These are phyloP conservation scores for Acanthosepion lycidas DNA, from an alignment of 2,888 invertebrate species.

Conservation along the genomic window DNA sequence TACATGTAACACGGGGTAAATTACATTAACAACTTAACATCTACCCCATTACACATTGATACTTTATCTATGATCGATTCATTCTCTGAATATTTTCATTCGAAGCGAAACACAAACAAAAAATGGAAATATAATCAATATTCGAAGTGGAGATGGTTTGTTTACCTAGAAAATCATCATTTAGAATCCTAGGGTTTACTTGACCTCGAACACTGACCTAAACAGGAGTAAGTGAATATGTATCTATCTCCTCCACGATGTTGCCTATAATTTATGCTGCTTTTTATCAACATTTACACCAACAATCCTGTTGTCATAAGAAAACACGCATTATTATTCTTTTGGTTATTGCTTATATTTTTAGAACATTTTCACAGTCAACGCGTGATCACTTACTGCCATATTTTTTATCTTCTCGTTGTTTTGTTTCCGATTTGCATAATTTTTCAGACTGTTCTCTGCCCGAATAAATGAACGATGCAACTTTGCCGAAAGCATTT, in stretches of 20 bases:
- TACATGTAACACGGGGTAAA: no score
- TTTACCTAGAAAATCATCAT: no score
- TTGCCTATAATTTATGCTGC: neutral
- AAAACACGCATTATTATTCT: no score
- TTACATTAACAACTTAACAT: no score
- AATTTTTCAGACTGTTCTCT: no score
- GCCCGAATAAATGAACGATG: no score
- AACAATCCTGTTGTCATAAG: neutral
- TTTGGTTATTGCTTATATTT: neutral
- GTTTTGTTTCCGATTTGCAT: neutral
- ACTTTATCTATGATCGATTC: no score
- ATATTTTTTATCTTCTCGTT: neutral
- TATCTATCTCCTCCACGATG: neutral
- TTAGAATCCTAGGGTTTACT: no score
- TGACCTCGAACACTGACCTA: neutral
- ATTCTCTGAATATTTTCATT: neutral
- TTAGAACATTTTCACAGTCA: neutral
- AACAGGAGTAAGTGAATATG: neutral
- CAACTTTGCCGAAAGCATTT: neutral
- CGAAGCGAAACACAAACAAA: neutral
- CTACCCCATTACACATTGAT: no score
- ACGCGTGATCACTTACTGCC: no score
- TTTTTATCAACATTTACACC: neutral
- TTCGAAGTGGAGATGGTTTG: no score
- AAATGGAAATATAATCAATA: neutral